Evolutionary conservation across 2,888 invertebrate genomes (phyloP).

Genomic region (Chrysolina oricalcia): DNA sequence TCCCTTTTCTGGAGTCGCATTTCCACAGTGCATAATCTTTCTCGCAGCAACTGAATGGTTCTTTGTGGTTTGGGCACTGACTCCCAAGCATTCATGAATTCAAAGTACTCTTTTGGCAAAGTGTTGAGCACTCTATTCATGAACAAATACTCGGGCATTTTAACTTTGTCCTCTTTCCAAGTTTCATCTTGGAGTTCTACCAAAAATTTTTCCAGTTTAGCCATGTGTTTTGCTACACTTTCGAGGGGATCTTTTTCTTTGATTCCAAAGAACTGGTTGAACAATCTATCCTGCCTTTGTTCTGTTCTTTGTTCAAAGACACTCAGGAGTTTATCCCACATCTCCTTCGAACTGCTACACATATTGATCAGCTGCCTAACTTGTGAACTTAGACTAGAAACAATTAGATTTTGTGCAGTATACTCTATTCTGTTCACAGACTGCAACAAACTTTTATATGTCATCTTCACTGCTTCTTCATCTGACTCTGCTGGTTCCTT

Average conservation of each 20-base stretch:
- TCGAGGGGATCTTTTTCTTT: conserved; percentile 19
- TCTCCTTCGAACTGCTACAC: conserved; percentile 15
- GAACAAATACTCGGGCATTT: conserved; percentile 19
- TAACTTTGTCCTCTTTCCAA: conserved; percentile 11
- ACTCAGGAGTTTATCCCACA: conserved; percentile 20
- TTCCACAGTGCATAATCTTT: conserved; percentile 9
- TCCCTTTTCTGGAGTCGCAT: not conserved
- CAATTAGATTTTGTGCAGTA: conserved; percentile 22
- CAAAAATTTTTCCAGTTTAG: conserved; percentile 7
- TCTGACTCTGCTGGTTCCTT: not conserved
- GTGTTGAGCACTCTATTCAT: conserved; percentile 34
- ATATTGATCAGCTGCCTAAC: conserved; percentile 26
- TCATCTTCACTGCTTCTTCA: not conserved
- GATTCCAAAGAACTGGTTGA: conserved; percentile 11
- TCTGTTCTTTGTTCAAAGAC: conserved; percentile 27
- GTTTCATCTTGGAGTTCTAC: conserved; percentile 27
- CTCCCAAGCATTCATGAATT: conserved; percentile 31
- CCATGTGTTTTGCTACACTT: conserved; percentile 23
- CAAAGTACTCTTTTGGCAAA: conserved; percentile 31
- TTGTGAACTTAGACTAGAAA: conserved; percentile 14
- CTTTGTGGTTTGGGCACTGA: conserved; percentile 26
- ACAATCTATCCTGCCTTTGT: conserved; percentile 21
- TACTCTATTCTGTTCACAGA: conserved; percentile 23
- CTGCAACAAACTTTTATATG: conserved; percentile 10
- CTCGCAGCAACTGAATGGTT: conserved; percentile 1